Evolutionary conservation across 37 sponge, comb jelly and placozoan species (phyloP).

Genomic region (Chondrosia reniformis): DNA sequence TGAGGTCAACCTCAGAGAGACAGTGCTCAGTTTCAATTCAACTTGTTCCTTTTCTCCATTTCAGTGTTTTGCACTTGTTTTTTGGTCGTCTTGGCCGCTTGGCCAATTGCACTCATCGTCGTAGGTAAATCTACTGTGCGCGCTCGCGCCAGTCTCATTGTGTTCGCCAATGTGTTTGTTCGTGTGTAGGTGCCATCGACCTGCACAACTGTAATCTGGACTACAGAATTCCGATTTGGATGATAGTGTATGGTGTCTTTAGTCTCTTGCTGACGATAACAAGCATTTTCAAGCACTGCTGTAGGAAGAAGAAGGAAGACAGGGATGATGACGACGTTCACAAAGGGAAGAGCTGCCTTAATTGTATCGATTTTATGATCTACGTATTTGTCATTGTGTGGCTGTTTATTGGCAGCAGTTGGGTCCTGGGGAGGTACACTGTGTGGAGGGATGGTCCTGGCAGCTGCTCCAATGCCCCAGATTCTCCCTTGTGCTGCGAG

Average conservation of each 20-base stretch:
- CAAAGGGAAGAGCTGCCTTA: neutral
- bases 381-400: neutral
- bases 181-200: neutral
- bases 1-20: neutral
- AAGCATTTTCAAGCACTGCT: neutral
- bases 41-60: neutral
- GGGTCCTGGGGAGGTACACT: neutral
- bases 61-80: neutral
- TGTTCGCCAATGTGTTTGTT: neutral
- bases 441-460: neutral
- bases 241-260: neutral
- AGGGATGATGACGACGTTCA: neutral
- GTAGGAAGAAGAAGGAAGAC: neutral
- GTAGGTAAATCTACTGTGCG: neutral
- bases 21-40: neutral
- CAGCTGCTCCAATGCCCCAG: neutral
- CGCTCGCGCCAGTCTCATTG: neutral
- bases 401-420: conserved; percentile 2
- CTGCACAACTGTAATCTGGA: neutral
- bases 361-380: neutral
- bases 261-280: neutral
- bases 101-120: neutral
- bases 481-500: neutral
- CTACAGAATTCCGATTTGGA: neutral
- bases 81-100: neutral